Evolutionary conservation across 2,888 invertebrate genomes (phyloP).

Genomic region (Tridacna crocea): DNA sequence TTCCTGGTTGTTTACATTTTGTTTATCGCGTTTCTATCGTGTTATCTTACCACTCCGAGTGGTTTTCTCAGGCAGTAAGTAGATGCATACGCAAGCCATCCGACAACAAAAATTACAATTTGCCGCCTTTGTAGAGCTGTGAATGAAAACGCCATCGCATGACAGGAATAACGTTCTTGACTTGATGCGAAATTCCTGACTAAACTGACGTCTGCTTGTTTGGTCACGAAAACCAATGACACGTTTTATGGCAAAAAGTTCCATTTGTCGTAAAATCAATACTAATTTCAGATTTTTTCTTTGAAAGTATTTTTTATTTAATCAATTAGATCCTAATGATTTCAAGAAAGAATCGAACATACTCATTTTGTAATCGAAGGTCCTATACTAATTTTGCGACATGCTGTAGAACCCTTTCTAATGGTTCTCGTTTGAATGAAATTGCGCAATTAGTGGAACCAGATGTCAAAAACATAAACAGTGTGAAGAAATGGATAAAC

Average conservation of each 20-base stretch:
- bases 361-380: too few relatives aligned
- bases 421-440: background rate
- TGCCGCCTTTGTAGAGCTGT: conserved; percentile 66
- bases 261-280: background rate
- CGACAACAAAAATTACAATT: conserved; percentile 76
- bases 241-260: background rate
- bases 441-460: conserved; percentile 42
- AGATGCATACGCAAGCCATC: conserved; percentile 83
- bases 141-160: conserved; percentile 26
- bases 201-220: background rate
- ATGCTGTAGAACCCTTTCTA: too few relatives aligned
- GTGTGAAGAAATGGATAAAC: conserved; percentile 68
- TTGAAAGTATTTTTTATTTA: too few relatives aligned
- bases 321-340: too few relatives aligned
- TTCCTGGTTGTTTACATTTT: background rate
- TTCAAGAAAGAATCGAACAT: too few relatives aligned
- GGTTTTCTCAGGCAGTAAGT: conserved; percentile 85
- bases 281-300: too few relatives aligned
- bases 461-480: conserved; percentile 33
- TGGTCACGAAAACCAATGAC: conserved; percentile 15
- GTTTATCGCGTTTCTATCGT: background rate
- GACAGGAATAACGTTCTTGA: background rate
- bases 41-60: conserved; percentile 83
- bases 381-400: too few relatives aligned
- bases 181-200: background rate